Evolutionary conservation across 37 sponge, comb jelly and placozoan genomes (phyloP), one percentile per base, ranked within the genome.

Genomic region (Agelas oroides): DNA sequence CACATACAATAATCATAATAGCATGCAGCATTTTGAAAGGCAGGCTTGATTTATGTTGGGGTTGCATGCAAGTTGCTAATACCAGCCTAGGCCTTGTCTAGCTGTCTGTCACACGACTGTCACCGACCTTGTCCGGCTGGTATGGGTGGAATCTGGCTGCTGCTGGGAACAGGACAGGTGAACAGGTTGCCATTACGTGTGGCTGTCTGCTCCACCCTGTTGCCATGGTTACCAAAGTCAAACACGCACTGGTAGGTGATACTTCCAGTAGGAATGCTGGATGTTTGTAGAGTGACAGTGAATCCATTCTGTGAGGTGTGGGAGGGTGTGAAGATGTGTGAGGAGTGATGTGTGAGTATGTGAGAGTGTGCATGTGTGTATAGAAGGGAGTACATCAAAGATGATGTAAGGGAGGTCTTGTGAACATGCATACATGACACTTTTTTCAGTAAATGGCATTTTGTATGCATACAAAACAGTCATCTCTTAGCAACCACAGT

Each of bases 191-290:
- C 23, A 3, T 1, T 65, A 12, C 33, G 27, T 53, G 62, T 41
- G 38, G 61, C 66, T 21, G 28, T 37, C n/a, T 34, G 31, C 20
- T 53, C 2, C 64, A 23, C 24, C 23, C 15, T 77, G 25, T 16
- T 30, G 38, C 16, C 63, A 31, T 41, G 19, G 57, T 36, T 27
- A 13, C 8, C 39, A 30, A 78, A 78, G 65, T 20, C n/a, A 53
- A 37, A 78, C 5, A 52, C 31, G 23, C 79, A 78, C 65, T 78
- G 18, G 66, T 78, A 78, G 25, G 15, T 65, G 37, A 78, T 24
- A 30, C 64, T 24, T 36, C 18, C 41, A 21, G 66, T 55, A 20
- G 65, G 66, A 28, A 78, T 78, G 31, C 65, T 78, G 28, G 63
- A 34, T 33, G 79, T 78, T 20, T 12, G 14, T 27, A 74, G 57